Conservation (phyloP, 2,797 vertebrate genomes). For the Sparus aurata region DNA sequence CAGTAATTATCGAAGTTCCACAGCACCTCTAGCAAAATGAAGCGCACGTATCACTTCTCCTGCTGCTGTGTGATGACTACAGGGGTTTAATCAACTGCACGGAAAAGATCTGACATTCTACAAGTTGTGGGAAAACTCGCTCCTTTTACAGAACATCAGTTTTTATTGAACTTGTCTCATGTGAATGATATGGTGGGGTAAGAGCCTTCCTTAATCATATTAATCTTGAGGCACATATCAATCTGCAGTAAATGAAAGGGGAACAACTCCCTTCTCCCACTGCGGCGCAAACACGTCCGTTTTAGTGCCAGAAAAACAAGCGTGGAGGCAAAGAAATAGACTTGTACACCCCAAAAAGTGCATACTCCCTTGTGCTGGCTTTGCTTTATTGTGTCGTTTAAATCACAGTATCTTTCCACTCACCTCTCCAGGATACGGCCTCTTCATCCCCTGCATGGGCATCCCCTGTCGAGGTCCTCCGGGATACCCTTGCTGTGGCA, state of each 20-base stretch:
- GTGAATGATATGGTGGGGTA: not conserved
- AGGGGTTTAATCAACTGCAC: conserved; percentile 15
- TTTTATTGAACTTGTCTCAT: not conserved
- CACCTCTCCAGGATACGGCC: conserved; percentile 97
- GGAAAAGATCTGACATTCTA: not conserved
- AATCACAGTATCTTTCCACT: conserved; percentile 54
- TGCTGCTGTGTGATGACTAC: conserved; percentile 10
- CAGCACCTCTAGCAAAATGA: conserved; percentile 3
- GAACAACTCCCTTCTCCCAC: no score
- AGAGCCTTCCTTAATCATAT: not conserved
- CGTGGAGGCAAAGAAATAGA: no score
- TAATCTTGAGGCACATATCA: not conserved
- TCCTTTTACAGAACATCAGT: conserved; percentile 4
- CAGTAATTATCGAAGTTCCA: conserved; percentile 20
- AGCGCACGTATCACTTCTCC: not conserved
- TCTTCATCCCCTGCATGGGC: conserved; percentile 96
- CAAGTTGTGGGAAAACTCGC: not conserved
- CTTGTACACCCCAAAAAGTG: not conserved
- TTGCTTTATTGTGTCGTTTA: no score
- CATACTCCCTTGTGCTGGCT: no score
- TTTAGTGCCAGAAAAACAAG: no score
- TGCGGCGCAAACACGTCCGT: no score
- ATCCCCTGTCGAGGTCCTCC: conserved; percentile 93
- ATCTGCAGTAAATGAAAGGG: not conserved
- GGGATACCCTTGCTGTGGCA: conserved; percentile 97